A percentile compares a stretch with the other conserved stretches of the same genome.
Evolutionary conservation across 2,113 vertebrate genomes (phyloP).

Genomic region (Buteo buteo): DNA sequence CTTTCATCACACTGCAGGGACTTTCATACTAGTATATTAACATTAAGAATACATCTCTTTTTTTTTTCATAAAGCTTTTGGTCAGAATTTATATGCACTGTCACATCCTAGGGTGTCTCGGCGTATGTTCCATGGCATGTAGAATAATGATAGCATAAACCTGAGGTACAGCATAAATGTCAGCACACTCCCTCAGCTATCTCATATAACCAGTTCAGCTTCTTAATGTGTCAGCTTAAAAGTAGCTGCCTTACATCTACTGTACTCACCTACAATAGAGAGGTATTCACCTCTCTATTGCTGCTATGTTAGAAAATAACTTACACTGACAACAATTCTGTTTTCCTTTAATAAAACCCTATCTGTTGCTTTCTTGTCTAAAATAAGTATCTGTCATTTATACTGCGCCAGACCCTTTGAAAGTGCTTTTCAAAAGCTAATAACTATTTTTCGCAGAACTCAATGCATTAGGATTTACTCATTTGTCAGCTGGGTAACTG

Average conservation of each 20-base stretch:
- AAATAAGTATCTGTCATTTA: conserved; percentile 29
- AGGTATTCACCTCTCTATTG: background rate
- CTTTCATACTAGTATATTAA: background rate
- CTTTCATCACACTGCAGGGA: background rate
- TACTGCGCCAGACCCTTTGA: background rate
- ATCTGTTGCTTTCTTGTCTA: background rate
- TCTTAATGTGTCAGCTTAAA: conserved; percentile 26
- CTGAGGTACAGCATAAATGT: background rate
- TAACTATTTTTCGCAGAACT: conserved; percentile 4
- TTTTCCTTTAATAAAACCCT: conserved; percentile 35
- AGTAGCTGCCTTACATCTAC: background rate
- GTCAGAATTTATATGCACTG: background rate
- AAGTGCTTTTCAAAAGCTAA: conserved; percentile 27
- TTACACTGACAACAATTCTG: conserved; percentile 24
- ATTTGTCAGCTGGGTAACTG: background rate
- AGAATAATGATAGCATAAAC: background rate
- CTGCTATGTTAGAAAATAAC: conserved; percentile 5
- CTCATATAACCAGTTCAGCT: background rate
- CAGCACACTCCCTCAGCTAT: background rate
- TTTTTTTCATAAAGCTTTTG: background rate
- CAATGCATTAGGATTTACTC: background rate
- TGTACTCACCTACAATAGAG: background rate
- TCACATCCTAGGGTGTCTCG: background rate
- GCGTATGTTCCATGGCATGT: background rate
- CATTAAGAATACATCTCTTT: background rate